Conservation (phyloP, 2,888 invertebrate genomes). For the Phyllotreta striolata region DNA sequence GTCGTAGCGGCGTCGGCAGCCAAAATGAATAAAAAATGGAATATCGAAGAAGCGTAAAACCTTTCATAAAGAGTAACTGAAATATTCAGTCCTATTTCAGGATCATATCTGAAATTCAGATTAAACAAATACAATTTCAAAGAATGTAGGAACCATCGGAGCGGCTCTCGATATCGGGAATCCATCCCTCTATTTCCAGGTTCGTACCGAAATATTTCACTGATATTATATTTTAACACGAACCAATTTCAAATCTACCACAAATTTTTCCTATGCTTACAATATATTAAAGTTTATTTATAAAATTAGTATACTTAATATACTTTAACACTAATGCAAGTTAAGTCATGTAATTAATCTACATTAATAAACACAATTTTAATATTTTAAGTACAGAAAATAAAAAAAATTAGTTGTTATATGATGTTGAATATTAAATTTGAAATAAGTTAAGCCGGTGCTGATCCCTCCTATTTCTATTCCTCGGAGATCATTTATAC, state of each 20-base stretch:
- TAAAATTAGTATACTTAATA: no score
- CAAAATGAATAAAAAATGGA: constrained; percentile 40
- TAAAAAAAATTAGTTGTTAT: no score
- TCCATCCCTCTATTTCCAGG: constrained; percentile 25
- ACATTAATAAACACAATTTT: no score
- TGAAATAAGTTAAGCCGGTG: neutral
- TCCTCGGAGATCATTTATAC: constrained; percentile 52
- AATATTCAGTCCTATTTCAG: constrained; percentile 47
- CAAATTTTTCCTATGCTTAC: neutral
- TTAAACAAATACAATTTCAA: constrained; percentile 61
- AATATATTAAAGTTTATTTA: no score
- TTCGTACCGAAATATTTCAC: neutral
- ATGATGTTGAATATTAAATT: no score
- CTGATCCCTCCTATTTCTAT: constrained; percentile 31
- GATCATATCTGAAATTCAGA: constrained; percentile 59
- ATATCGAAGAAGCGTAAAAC: constrained; percentile 41
- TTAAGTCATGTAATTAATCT: no score
- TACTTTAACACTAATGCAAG: no score
- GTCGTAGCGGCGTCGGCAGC: constrained; percentile 25
- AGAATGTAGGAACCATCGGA: constrained; percentile 54
- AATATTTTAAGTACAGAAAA: no score
- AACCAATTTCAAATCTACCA: neutral
- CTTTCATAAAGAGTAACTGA: constrained; percentile 44
- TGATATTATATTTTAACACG: neutral
- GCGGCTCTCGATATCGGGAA: constrained; percentile 54